A percentile compares a stretch with the other conserved stretches of the same genome.
Evolutionary conservation across 2,113 vertebrate species (phyloP).

Genomic region (Oceanites oceanicus): DNA sequence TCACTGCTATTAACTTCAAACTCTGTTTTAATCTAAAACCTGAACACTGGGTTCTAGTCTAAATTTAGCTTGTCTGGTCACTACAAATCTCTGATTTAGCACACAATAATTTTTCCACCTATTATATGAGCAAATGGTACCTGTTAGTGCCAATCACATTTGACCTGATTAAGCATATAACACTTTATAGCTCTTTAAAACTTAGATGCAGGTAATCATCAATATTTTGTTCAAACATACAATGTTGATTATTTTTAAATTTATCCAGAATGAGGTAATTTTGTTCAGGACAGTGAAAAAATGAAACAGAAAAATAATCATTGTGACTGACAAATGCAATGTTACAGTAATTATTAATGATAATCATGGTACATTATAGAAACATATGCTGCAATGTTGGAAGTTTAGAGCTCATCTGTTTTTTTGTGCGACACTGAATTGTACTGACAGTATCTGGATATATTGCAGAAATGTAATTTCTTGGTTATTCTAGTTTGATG

Average conservation of each 20-base stretch:
- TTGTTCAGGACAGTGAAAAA: neutral
- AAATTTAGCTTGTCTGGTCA: neutral
- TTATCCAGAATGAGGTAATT: neutral
- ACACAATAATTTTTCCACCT: neutral
- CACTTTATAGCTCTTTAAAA: neutral
- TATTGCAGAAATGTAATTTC: neutral
- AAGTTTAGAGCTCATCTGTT: neutral
- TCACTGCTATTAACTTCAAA: neutral
- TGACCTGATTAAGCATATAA: neutral
- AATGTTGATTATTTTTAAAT: neutral
- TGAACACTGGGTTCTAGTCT: neutral
- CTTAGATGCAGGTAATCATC: neutral
- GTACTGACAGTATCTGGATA: neutral
- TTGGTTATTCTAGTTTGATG: neutral
- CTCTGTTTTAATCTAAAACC: neutral
- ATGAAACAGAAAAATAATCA: neutral
- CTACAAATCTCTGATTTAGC: neutral
- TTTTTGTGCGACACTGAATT: neutral
- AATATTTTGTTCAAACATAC: neutral
- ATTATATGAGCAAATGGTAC: neutral
- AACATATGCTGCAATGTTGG: neutral
- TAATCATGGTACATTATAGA: neutral
- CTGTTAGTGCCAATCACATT: neutral
- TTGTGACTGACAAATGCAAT: neutral
- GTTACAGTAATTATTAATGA: neutral